Conservation (phyloP, 1,140 invertebrate species). For the Tetramorium parvispinum region DNA sequence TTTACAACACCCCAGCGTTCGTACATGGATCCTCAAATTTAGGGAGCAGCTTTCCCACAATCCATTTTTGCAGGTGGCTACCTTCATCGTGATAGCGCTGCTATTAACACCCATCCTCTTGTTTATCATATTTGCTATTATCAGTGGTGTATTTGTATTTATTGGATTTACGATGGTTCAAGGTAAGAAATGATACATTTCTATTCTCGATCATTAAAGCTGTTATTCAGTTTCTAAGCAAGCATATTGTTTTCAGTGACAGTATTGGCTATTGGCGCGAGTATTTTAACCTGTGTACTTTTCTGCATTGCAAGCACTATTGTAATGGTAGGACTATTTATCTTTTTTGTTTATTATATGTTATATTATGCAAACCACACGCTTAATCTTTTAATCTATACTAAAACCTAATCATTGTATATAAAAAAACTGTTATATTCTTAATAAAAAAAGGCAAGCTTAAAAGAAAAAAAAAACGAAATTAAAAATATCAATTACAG, state of each 20-base stretch:
- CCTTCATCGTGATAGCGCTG: neutral
- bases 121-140: slow-evolving; percentile 30
- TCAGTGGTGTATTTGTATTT: slow-evolving; percentile 62
- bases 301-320: slow-evolving; percentile 62
- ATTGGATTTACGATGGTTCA: slow-evolving; percentile 71
- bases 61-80: slow-evolving; percentile 20
- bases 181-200: slow-evolving; percentile 66
- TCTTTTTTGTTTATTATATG: slow-evolving; percentile 45
- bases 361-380: slow-evolving; percentile 23
- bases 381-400: slow-evolving; percentile 27
- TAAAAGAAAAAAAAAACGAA: neutral
- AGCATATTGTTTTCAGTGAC: slow-evolving; percentile 63
- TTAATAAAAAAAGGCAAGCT: neutral
- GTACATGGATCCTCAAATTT: slow-evolving; percentile 18
- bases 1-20: slow-evolving; percentile 2
- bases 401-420: neutral
- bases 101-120: slow-evolving; percentile 21
- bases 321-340: slow-evolving; percentile 50
- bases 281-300: slow-evolving; percentile 63
- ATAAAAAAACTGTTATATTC: neutral
- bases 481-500: neutral
- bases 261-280: slow-evolving; percentile 65
- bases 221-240: neutral
- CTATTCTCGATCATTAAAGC: neutral
- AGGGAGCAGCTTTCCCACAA: slow-evolving; percentile 18